A percentile compares a stretch with the other conserved stretches of the same genome.
These are phyloP conservation scores for Jordanella pulchra DNA, from an alignment of 2,797 vertebrate genomes.

Conservation along the genomic window DNA sequence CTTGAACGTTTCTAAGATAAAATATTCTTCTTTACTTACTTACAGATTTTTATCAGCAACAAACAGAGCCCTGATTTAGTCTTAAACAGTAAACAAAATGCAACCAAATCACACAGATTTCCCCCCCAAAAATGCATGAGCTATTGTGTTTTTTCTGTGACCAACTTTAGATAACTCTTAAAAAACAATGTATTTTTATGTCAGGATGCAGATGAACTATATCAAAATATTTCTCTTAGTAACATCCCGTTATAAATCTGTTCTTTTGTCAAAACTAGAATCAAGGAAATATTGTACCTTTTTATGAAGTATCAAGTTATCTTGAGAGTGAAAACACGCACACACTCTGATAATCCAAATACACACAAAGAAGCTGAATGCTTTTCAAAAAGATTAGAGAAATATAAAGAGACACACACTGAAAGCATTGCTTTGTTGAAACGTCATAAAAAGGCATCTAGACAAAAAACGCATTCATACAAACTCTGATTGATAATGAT, in stretches of 20 bases:
- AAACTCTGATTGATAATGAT: slow-evolving; percentile 49
- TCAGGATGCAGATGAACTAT: neutral
- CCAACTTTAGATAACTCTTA: too few relatives aligned
- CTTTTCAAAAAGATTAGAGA: slow-evolving; percentile 1
- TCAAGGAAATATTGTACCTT: neutral
- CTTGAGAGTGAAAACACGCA: neutral
- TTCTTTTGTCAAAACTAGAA: neutral
- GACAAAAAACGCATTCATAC: slow-evolving; percentile 30
- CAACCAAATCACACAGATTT: neutral
- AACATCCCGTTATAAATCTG: neutral
- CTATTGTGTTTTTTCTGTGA: too few relatives aligned
- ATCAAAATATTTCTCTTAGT: neutral
- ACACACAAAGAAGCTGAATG: neutral
- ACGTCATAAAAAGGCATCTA: slow-evolving; percentile 7
- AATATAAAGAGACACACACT: slow-evolving; percentile 5
- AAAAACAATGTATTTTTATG: neutral
- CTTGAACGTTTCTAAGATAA: neutral
- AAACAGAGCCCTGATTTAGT: neutral
- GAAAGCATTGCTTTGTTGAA: slow-evolving; percentile 22
- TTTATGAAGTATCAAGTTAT: neutral
- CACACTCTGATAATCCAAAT: neutral
- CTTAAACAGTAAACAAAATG: neutral
- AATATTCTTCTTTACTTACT: neutral
- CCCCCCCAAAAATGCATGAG: neutral
- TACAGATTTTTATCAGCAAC: neutral